Evolutionary conservation across 2,113 vertebrate genomes (phyloP), one percentile per base, ranked within the genome.

Genomic region (Epinephelus moara): DNA sequence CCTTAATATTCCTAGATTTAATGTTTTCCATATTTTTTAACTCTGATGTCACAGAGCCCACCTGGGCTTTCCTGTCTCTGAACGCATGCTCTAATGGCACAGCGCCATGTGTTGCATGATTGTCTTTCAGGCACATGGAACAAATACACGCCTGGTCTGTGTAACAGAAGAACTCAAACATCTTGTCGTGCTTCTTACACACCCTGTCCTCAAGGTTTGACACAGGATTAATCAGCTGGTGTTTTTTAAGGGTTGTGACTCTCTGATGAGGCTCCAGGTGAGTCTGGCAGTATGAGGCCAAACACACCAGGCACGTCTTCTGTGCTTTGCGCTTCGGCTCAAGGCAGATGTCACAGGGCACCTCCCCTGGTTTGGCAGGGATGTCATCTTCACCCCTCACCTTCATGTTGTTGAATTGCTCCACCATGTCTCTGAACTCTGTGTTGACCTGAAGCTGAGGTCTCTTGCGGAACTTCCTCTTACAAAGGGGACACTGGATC

Each of bases 401-500:
- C 5, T 18, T 67, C 57, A 56, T 42, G 33, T 14, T 76, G 40
- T 50, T 50, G 49, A 50, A 50, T 1, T 50, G 49, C 49, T 50
- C 49, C 49, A 50, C 49, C 49, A 50, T 55, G 14, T 85, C 83
- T 80, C 87, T 79, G 82, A 88, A 88, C 42, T 45, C 85, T 4
- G 87, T 88, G 90, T 91, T 91, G 59, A 87, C 80, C n/a, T 64
- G 62, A 15, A 91, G 85, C 33, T 62, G 27, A 3, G 80, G 82
- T n/a, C 52, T 81, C 0, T 13, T 25, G 33, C 3, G 12, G 47
- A 89, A 89, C n/a, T 3, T 76, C 50, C 6, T 50, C 4, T 50
- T 18, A 18, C 49, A 50, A 15, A 50, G 49, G 49, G 49, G 49
- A 17, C 49, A 50, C 15, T 50, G 49, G 15, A 50, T 50, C 49